Evolutionary conservation across 2,888 invertebrate species (phyloP), one percentile per base, ranked within the genome.

Genomic region (Drosophila conformis): DNA sequence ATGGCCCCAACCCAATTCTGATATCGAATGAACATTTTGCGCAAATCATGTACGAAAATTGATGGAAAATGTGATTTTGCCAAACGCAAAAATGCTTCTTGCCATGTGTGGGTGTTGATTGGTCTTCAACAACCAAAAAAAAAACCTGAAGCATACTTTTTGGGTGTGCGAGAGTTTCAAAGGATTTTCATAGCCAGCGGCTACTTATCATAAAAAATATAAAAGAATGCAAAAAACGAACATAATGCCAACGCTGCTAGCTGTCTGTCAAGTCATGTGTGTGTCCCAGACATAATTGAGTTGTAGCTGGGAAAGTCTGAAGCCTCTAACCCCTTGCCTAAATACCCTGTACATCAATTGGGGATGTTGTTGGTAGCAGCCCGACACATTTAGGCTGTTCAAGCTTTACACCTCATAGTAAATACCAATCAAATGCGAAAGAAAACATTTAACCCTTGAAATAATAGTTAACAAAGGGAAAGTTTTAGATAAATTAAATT

Each of bases 31-130:
- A 76, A 71, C 80, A 80, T 78, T 85, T 90, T 82, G 73, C 82
- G 76, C 83, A 89, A 88, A 90, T 90, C 89, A 90, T 91, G 82
- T 85, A 79, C 76, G 83, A 90, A 91, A 91, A 91, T 87, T 89
- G 89, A 87, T 88, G 82, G 82, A 79, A 87, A 89, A 88, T 88
- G 80, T 87, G 90, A 85, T 86, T 89, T 73, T 79, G 78, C 56
- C 76, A 75, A 74, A 66, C 77, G 69, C 72, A 60, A 40, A 52
- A 36, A 48, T 51, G 63, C 52, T 54, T 58, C 58, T 66, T 54
- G 52, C 52, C 21, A 27, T 33, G 70, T 60, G 68, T 65, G 61
- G 71, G 88, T 82, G 90, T 87, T 85, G 90, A 89, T 87, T 87
- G 84, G 82, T 85, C 82, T 82, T 79, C 72, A 69, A 73, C 72